Base-by-base conservation (phyloP, 2,888 invertebrate genomes). In the Dynastes hyllus region DNA sequence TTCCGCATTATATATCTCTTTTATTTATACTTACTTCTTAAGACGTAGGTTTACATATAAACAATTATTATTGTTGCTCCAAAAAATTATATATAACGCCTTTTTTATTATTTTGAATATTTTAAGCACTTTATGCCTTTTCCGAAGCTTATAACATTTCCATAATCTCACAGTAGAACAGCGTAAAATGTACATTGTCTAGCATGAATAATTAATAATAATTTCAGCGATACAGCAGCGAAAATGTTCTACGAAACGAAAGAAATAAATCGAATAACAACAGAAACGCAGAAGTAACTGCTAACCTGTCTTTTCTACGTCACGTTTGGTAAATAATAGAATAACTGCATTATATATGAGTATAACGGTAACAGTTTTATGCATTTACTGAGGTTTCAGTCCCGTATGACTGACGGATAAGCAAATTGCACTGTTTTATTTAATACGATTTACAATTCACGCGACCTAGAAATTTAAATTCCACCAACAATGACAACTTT, bases 291-390 rank as follows among this genome's bases (percentile, higher is more conserved):
- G 16, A n/a, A 66, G 37, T 11, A 45, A 45, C 45, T 32, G 37
- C 65, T 66, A 66, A 66, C 77, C 61, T 76, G 76, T 75, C 75
- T 75, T 32, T 79, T 76, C 37, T 76, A 66, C 69, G 45, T 76
- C 67, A 55, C 79, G 75, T 76, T 76, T 79, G 45, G 76, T 40
- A 79, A 76, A 76, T 55, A 76, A 79, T 75, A 79, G 58, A 67
- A 58, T 66, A 79, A 79, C 76, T 79, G 79, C 79, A 79, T 79
- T 79, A 79, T 79, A 58, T 79, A 79, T 79, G 37, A 66, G 2
- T 4, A 63, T 71, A 78, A 55, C 76, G 45, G 79, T 45, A 45
- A 45, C 45, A 45, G 45, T 45, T 45, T 45, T 45, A 45, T 76
- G 69, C 79, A 79, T 76, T 69, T 76, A 67, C 76, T 51, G 76